These are phyloP conservation scores for Strix aluco DNA, from an alignment of 2,113 vertebrate genomes.

Conservation along the genomic window DNA sequence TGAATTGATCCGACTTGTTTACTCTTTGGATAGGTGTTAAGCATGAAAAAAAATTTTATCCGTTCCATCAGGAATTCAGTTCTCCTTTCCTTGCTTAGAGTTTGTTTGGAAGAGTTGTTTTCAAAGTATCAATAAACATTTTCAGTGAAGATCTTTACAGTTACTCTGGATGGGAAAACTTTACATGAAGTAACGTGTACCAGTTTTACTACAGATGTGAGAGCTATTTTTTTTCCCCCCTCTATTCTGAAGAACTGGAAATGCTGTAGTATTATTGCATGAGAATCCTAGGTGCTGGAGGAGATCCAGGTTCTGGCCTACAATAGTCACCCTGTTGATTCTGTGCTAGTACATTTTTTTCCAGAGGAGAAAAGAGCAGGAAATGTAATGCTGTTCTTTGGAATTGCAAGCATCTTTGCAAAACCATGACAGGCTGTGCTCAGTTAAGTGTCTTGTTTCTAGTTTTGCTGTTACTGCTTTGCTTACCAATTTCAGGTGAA, in stretches of 20 bases:
- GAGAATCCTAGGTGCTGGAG: not conserved
- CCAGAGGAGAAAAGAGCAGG: not conserved
- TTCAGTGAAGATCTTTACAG: not conserved
- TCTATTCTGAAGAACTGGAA: not conserved
- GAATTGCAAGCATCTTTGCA: not conserved
- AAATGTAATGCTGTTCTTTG: not conserved
- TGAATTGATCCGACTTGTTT: not conserved
- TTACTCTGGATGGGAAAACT: not conserved
- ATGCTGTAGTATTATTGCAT: not conserved
- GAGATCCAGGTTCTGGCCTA: not conserved
- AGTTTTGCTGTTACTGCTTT: not conserved
- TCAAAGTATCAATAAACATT: not conserved
- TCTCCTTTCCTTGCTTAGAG: not conserved
- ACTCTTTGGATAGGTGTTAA: not conserved
- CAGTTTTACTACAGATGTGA: not conserved
- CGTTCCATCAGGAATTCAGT: not conserved
- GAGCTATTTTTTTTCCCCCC: accelerated
- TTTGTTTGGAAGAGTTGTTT: not conserved
- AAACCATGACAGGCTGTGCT: not conserved
- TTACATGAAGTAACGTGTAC: not conserved
- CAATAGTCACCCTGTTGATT: not conserved
- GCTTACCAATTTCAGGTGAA: not conserved
- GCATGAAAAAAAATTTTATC: not conserved
- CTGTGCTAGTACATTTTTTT: not conserved
- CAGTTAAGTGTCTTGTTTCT: not conserved